Conservation (phyloP, 1,140 invertebrate species). For the Heliconius eleuchia region DNA sequence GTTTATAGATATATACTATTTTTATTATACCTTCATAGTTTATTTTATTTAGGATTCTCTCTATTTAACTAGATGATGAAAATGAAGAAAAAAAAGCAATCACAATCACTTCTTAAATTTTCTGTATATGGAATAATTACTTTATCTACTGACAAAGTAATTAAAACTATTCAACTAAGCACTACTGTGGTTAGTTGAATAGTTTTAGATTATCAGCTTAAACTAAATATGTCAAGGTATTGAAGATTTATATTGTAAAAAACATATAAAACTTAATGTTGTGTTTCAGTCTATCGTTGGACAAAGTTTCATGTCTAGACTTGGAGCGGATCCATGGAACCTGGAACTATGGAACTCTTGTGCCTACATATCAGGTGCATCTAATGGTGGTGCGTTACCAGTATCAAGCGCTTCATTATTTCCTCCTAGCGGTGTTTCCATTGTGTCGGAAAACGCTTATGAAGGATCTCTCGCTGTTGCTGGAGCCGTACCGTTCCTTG, state of each 20-base stretch:
- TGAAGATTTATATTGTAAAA: background rate
- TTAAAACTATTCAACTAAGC: too few relatives aligned
- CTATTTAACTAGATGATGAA: too few relatives aligned
- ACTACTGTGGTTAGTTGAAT: too few relatives aligned
- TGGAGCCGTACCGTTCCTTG: slow-evolving; percentile 50
- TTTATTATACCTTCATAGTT: too few relatives aligned
- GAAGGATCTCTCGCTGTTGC: slow-evolving; percentile 45
- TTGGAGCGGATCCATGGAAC: background rate
- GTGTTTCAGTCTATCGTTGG: slow-evolving; percentile 32
- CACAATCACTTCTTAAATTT: too few relatives aligned
- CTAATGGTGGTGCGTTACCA: slow-evolving; percentile 42
- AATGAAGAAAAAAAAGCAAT: too few relatives aligned
- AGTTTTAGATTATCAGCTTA: too few relatives aligned
- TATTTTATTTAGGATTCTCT: too few relatives aligned
- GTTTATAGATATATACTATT: too few relatives aligned
- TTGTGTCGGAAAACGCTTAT: slow-evolving; percentile 49
- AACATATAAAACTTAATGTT: background rate
- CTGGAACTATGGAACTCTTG: background rate
- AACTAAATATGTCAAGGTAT: too few relatives aligned
- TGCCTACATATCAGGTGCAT: slow-evolving; percentile 19
- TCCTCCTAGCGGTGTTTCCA: slow-evolving; percentile 48
- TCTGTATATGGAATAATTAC: too few relatives aligned
- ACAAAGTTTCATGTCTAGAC: slow-evolving; percentile 27
- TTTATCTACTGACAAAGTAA: too few relatives aligned
- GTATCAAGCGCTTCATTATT: slow-evolving; percentile 48